These are phyloP conservation scores for Trichogramma pretiosum DNA, from an alignment of 1,140 invertebrate genomes.

Conservation along the genomic window DNA sequence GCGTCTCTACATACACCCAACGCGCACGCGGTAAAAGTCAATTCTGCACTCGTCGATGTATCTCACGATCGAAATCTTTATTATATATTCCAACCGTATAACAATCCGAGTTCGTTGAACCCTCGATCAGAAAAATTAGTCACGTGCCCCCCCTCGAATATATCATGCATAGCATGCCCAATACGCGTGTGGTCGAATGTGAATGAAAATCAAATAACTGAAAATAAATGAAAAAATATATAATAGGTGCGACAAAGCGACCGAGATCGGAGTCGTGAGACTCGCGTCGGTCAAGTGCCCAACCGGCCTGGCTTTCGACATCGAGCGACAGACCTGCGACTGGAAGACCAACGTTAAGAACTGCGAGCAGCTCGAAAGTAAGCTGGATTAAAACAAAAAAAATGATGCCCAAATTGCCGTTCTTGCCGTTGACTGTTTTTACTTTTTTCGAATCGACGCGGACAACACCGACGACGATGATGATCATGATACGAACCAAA, in stretches of 20 bases:
- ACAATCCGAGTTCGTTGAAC: too few relatives aligned
- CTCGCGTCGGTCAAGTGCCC: constrained; percentile 81
- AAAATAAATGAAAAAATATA: too few relatives aligned
- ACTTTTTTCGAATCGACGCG: not conserved
- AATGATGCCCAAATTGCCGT: not conserved
- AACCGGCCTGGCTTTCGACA: constrained; percentile 85
- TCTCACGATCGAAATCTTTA: too few relatives aligned
- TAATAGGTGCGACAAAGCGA: constrained; percentile 88
- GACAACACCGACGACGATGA: not conserved
- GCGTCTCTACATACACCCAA: too few relatives aligned
- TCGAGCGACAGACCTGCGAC: constrained; percentile 88
- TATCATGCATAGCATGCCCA: too few relatives aligned
- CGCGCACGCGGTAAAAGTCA: too few relatives aligned
- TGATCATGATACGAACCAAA: too few relatives aligned
- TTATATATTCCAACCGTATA: too few relatives aligned
- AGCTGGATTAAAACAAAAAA: constrained; percentile 45
- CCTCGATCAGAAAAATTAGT: too few relatives aligned
- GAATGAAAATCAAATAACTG: constrained; percentile 15
- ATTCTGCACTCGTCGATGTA: too few relatives aligned
- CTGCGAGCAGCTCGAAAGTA: constrained; percentile 87
- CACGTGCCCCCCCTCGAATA: too few relatives aligned
- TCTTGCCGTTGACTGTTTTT: constrained; percentile 13
- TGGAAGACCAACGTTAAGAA: constrained; percentile 94
- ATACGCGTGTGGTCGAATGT: too few relatives aligned
- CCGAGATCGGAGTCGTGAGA: constrained; percentile 72